Base-by-base conservation (phyloP, 1,140 invertebrate genomes). In the Zophobas atratus region DNA sequence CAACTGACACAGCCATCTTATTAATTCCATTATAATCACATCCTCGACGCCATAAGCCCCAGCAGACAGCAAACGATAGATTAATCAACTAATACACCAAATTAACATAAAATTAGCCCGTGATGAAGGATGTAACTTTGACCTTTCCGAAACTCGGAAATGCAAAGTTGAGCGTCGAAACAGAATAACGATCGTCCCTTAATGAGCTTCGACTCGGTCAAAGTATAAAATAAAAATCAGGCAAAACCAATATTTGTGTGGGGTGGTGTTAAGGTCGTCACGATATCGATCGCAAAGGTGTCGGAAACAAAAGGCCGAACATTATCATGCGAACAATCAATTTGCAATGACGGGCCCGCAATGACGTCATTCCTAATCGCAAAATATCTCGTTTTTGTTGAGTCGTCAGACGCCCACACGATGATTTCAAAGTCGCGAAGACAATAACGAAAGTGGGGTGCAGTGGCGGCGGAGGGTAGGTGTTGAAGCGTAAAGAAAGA, bases 341-440 rank as follows among this genome's bases (percentile, higher is more conserved):
- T 77, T 80, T 56, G 46, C 36, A 75, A 77, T 80, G 79, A 80
- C 79, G 79, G 75, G 6, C 75, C 70, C 33, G 43, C 33, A 53
- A 75, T 80, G 79, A 77, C 79, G 79, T 80, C 76, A 80, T 57
- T 63, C 36, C 53, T 77, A 77, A 77, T 76, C 73, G 55, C 55
- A 67, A 77, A 67, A 77, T 71, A 75, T 75, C 72, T 36, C 56
- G 41, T 75, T 77, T 77, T 75, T 80, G 8, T 51, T 70, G 39
- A 71, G 70, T 73, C 63, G 70, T 77, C 79, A 77, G 38, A 49
- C 76, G 53, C 79, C 79, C 56, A 80, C 76, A 70, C 76, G 43
- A 8, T 60, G 36, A 67, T 67, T 67, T 1, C 38, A 67, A 67
- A 67, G 60, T 43, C 38, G 60, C 60, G 39, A 67, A 33, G 0